Base-by-base conservation (phyloP, 2,113 vertebrate genomes). In the Lipophrys pholis region DNA sequence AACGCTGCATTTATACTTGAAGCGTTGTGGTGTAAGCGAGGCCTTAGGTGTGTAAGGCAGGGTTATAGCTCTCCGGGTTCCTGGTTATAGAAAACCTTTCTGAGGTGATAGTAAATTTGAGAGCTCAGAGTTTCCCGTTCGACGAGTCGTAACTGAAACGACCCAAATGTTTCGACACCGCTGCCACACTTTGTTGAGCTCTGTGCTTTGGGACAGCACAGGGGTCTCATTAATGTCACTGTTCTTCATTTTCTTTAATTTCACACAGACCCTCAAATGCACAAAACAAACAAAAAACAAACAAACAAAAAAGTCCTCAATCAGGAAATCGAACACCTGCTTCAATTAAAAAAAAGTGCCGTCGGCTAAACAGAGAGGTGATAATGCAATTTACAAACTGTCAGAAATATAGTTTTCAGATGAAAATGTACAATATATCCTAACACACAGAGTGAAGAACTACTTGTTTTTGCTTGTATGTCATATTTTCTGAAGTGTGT, bases 271-370 rank as follows among this genome's bases (percentile, higher is more conserved):
- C 12, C 65, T 30, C 21, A 30, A 30, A 30, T 30, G 21, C 21
- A 30, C 21, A 30, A 30, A 30, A 30, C 21, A 30, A 30, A 51
- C 57, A 57, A 41, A 59, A 17, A 45, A 57, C 30, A 30, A 30
- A n/a, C n/a, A 30, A 30, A 51, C 52, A 57, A 41, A 59, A 38
- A 55, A 17, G 39, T 16, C 67, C 73, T 69, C 55, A 6, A 72
- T 69, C 54, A 56, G 50, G 6, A 15, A 51, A 53, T 52, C 41
- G n/a, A 78, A 68, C 61, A 76, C 16, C 40, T 67, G 45, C n/a
- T 41, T 73, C 69, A 74, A 63, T 55, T 80, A 76, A 51, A 76
- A 51, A 67, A 6, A 11, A 51, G 71, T 67, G 68, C 80, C 64
- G 67, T 50, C 50, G 67, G 80, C 77, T 42, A 38, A 14, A 17